Conservation (phyloP, 2,113 vertebrate species). For the Oreochromis niloticus region DNA sequence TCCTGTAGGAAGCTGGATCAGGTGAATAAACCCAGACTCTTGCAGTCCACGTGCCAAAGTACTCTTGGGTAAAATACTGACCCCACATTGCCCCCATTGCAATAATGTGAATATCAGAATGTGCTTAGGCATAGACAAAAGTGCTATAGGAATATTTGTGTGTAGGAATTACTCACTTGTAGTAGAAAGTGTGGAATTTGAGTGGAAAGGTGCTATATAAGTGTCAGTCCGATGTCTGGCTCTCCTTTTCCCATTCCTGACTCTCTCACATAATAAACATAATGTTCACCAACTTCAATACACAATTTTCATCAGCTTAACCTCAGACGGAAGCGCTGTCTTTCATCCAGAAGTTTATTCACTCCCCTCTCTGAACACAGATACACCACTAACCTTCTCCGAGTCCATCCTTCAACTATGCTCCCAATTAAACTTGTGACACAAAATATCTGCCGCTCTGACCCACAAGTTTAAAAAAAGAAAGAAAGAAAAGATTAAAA, state of each 20-base stretch:
- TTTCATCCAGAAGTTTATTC: not conserved
- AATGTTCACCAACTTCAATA: not conserved
- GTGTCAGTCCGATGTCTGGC: not conserved
- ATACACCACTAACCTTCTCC: not conserved
- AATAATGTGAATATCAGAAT: not conserved
- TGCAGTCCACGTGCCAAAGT: rapidly evolving
- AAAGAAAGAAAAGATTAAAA: not conserved
- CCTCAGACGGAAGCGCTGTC: not conserved
- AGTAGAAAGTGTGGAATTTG: not conserved
- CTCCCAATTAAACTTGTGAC: constrained; percentile 45
- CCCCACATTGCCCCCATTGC: not conserved
- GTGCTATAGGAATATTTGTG: not conserved
- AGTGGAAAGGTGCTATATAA: not conserved
- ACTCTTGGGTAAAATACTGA: not conserved
- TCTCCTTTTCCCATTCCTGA: not conserved
- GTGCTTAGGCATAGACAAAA: not conserved
- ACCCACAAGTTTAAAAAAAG: not conserved
- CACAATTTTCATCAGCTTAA: not conserved
- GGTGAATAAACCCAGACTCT: not conserved
- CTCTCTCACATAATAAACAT: not conserved
- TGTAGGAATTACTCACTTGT: not conserved
- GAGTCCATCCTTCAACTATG: constrained; percentile 2
- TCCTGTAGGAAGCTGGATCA: not conserved
- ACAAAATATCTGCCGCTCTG: not conserved
- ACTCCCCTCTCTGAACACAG: not conserved